Percentiles rank a stretch among this genome's conserved stretches.
Evolutionary conservation across 2,888 invertebrate species (phyloP).

Genomic region (Syritta pipiens): DNA sequence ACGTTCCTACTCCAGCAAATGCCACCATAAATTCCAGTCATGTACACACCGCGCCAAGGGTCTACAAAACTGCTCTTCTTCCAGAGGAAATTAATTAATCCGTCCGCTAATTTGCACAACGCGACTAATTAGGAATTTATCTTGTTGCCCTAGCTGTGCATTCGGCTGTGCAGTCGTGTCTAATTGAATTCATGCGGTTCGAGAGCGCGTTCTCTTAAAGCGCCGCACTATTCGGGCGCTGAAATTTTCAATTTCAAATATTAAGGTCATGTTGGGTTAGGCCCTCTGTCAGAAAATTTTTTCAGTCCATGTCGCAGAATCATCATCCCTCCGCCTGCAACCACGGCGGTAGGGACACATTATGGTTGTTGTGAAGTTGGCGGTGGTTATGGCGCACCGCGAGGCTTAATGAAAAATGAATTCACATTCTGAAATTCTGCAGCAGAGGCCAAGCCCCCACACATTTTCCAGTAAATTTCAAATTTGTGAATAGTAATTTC

Average conservation of each 20-base stretch:
- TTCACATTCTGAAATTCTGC: conserved; percentile 1
- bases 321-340: too few relatives aligned
- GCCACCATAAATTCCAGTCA: conserved; percentile 14
- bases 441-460: neutral
- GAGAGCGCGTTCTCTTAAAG: neutral
- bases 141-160: conserved; percentile 35
- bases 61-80: neutral
- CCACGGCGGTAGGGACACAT: neutral
- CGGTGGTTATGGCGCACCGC: neutral
- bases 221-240: neutral
- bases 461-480: conserved; percentile 22
- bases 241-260: conserved; percentile 30
- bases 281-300: neutral
- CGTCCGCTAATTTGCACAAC: conserved; percentile 39
- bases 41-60: neutral
- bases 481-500: conserved; percentile 34
- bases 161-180: conserved; percentile 32
- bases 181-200: conserved; percentile 48
- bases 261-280: conserved; percentile 56
- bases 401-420: conserved; percentile 35
- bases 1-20: conserved; percentile 15
- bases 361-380: neutral
- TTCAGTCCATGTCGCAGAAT: too few relatives aligned
- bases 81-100: conserved; percentile 41
- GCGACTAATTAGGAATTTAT: conserved; percentile 42